These are phyloP conservation scores for Acrobasis suavella DNA, from an alignment of 2,888 invertebrate genomes.

Conservation along the genomic window DNA sequence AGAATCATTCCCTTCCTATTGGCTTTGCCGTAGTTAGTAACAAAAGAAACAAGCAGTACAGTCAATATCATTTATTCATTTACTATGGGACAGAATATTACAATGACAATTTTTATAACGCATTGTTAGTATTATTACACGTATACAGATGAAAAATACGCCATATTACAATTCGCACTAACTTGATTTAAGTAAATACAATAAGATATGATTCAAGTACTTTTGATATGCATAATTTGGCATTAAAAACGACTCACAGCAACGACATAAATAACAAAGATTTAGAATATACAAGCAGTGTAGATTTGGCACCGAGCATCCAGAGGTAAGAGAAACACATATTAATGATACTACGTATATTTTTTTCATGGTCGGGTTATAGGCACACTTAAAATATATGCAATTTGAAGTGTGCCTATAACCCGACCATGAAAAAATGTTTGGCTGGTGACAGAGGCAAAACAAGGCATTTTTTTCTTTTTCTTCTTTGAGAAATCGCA, in stretches of 20 bases:
- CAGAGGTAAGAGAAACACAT: too few species aligned
- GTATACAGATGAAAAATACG: slow-evolving; percentile 31
- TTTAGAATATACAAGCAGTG: too few species aligned
- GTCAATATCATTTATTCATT: slow-evolving; percentile 29
- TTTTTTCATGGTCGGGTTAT: too few species aligned
- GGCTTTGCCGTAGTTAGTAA: too few species aligned
- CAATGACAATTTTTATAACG: slow-evolving; percentile 6
- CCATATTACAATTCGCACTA: slow-evolving; percentile 10
- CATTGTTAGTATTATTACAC: slow-evolving; percentile 9
- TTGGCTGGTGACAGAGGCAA: too few species aligned
- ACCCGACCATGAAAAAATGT: too few species aligned
- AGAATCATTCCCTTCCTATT: too few species aligned
- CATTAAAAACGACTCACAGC: not conserved
- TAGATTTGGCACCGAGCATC: too few species aligned
- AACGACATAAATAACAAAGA: slow-evolving; percentile 20
- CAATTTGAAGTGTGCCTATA: too few species aligned
- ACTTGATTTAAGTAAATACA: slow-evolving; percentile 26
- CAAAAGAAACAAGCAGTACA: slow-evolving; percentile 18
- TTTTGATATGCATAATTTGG: slow-evolving; percentile 50
- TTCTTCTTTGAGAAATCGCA: too few species aligned
- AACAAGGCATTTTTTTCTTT: not conserved
- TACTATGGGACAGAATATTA: slow-evolving; percentile 39
- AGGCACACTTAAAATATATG: too few species aligned
- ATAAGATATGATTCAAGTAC: slow-evolving; percentile 44
- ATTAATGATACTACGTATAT: too few species aligned